Evolutionary conservation across 2,113 vertebrate genomes (phyloP).

Genomic region (Proterorhinus semilunaris): DNA sequence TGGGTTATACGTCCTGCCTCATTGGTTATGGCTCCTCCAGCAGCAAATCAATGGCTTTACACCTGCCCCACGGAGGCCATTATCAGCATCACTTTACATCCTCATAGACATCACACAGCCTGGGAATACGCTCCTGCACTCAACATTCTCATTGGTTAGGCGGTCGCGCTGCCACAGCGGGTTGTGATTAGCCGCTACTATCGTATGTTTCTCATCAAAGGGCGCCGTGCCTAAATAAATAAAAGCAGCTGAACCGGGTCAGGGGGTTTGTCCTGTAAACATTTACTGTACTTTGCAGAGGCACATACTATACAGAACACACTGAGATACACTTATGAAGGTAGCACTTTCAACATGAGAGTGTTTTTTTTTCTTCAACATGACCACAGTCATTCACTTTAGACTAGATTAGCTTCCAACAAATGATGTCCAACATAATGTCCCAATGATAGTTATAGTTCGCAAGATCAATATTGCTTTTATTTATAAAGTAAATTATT

Average conservation of each 20-base stretch:
- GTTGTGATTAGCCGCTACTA: conserved; percentile 5
- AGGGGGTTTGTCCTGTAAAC: background rate
- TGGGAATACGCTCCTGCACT: background rate
- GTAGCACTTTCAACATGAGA: too few species aligned
- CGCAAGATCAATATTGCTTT: too few species aligned
- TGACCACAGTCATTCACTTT: conserved; percentile 21
- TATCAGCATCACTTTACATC: background rate
- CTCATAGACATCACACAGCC: background rate
- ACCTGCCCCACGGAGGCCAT: background rate
- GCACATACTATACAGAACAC: background rate
- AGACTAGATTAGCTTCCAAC: conserved; percentile 16
- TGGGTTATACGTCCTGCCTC: too few species aligned
- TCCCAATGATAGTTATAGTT: conserved; percentile 10
- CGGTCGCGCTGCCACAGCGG: background rate
- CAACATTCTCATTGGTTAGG: background rate
- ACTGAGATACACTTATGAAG: background rate
- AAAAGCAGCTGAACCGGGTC: background rate
- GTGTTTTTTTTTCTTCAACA: background rate
- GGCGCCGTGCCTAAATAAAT: conserved; percentile 4
- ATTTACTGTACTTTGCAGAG: background rate
- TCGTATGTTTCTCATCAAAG: conserved; percentile 7
- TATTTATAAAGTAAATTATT: too few species aligned
- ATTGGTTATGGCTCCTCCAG: too few species aligned
- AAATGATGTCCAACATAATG: conserved; percentile 1
- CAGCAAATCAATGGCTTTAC: background rate